Evolutionary conservation across 2,113 vertebrate species (phyloP).

Genomic region (Carassius gibelio): DNA sequence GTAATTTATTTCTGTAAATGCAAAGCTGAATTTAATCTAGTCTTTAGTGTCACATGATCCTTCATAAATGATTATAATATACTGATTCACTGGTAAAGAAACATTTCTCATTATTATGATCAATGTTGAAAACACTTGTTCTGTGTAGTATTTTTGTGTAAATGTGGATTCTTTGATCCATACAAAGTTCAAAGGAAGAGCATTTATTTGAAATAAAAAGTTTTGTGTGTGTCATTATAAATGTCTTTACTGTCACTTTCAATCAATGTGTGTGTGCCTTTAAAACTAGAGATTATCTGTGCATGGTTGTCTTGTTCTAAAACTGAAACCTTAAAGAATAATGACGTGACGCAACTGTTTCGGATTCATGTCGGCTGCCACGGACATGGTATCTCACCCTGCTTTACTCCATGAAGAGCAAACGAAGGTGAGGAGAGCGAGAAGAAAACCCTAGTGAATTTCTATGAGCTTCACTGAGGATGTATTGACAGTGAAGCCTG

Average conservation of each 20-base stretch:
- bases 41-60: too few relatives aligned
- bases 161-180: background rate
- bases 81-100: background rate
- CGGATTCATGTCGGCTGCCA: background rate
- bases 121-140: background rate
- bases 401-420: slow-evolving; percentile 3
- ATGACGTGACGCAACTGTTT: background rate
- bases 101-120: background rate
- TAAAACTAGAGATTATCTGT: background rate
- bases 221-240: background rate
- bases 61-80: background rate
- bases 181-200: too few relatives aligned
- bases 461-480: slow-evolving; percentile 27
- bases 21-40: too few relatives aligned
- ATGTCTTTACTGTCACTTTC: background rate
- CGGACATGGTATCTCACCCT: background rate
- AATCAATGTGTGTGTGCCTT: too few relatives aligned
- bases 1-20: too few relatives aligned
- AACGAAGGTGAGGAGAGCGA: slow-evolving; percentile 28
- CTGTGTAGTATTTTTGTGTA: background rate
- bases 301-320: background rate
- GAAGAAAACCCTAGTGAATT: background rate
- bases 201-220: too few relatives aligned
- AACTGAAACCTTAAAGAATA: too few relatives aligned
- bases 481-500: slow-evolving; percentile 13